These are phyloP conservation scores for Fragum sueziense DNA, from an alignment of 2,888 invertebrate species.

Conservation along the genomic window DNA sequence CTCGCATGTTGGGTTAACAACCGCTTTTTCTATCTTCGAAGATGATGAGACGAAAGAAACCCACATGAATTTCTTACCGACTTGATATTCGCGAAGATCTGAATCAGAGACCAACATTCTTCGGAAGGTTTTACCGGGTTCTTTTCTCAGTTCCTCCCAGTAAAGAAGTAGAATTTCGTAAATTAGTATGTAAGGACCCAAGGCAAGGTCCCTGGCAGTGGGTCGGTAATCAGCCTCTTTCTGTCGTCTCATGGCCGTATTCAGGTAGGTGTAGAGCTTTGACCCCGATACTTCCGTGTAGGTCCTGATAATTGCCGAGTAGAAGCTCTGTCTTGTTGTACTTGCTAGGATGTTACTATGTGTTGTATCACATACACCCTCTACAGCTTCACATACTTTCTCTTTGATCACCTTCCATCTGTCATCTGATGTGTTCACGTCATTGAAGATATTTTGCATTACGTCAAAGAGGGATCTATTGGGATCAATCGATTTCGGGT, in stretches of 20 bases:
- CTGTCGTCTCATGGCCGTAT: conserved; percentile 57
- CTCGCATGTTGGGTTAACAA: conserved; percentile 53
- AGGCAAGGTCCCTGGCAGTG: conserved; percentile 57
- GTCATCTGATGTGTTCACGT: conserved; percentile 35
- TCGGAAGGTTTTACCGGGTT: conserved; percentile 47
- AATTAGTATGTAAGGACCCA: conserved; percentile 60
- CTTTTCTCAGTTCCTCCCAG: conserved; percentile 47
- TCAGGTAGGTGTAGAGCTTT: conserved; percentile 50
- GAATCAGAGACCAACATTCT: conserved; percentile 41
- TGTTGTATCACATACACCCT: conserved; percentile 21
- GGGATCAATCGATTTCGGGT: conserved; percentile 40
- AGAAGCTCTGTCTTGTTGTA: conserved; percentile 41
- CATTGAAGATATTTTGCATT: conserved; percentile 34
- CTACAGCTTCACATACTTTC: conserved; percentile 47
- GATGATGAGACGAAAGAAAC: conserved; percentile 60
- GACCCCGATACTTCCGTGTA: conserved; percentile 54
- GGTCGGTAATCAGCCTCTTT: conserved; percentile 47
- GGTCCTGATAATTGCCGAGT: conserved; percentile 38
- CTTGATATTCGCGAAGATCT: conserved; percentile 44
- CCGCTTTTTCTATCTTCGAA: conserved; percentile 35
- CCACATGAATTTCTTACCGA: conserved; percentile 56
- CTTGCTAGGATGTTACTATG: conserved; percentile 4
- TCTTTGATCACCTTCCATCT: conserved; percentile 51
- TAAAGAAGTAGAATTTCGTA: conserved; percentile 57
- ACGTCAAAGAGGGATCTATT: conserved; percentile 29